These are phyloP conservation scores for Phalloptychus januarius DNA, from an alignment of 2,797 vertebrate species.

Conservation along the genomic window DNA sequence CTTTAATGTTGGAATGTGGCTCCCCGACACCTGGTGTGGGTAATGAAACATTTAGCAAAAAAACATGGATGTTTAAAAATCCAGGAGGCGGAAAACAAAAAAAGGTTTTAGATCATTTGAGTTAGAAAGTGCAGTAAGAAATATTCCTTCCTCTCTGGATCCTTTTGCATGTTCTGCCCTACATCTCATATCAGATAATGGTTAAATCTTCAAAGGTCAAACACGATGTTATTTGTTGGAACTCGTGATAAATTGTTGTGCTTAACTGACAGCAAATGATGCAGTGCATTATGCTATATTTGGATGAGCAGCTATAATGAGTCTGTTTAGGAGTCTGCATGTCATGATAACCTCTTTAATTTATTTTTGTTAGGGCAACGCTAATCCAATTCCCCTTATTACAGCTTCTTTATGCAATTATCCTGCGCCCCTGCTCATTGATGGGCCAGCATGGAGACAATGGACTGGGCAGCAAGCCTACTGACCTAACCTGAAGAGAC, in stretches of 20 bases:
- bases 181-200: background rate
- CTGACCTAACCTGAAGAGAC: slow-evolving; percentile 36
- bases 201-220: slow-evolving; percentile 6
- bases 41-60: background rate
- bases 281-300: slow-evolving; percentile 44
- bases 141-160: background rate
- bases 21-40: background rate
- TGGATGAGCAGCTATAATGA: slow-evolving; percentile 57
- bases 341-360: slow-evolving; percentile 68
- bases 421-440: slow-evolving; percentile 56
- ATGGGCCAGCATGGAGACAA: slow-evolving; percentile 42
- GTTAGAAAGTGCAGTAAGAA: background rate
- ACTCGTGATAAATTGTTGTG: slow-evolving; percentile 20
- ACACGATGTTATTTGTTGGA: slow-evolving; percentile 27
- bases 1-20: background rate
- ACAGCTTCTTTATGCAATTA: slow-evolving; percentile 76
- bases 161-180: background rate
- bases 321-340: slow-evolving; percentile 56
- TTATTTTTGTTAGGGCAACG: slow-evolving; percentile 70
- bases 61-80: background rate
- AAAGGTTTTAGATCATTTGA: background rate
- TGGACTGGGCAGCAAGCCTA: slow-evolving; percentile 35
- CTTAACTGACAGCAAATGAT: slow-evolving; percentile 31
- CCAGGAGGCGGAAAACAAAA: background rate
- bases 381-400: slow-evolving; percentile 79